A percentile compares a stretch with the other conserved stretches of the same genome.
Evolutionary conservation across 2,888 invertebrate species (phyloP).

Genomic region (Polydrusus cervinus): DNA sequence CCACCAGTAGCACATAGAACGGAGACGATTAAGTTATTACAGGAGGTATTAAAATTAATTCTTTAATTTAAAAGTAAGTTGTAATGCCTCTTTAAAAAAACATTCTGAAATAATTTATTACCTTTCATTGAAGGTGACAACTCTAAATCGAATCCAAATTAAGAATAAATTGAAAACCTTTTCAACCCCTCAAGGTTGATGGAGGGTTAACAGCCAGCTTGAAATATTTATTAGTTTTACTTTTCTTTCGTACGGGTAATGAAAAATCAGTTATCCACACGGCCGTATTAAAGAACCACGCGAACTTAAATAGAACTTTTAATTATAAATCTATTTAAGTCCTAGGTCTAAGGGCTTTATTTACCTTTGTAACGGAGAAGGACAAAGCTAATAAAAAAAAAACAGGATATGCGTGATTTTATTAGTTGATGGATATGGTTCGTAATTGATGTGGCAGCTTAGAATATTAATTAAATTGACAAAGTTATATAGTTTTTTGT

Average conservation of each 20-base stretch:
- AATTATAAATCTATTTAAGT: conserved; percentile 8
- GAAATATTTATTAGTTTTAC: conserved; percentile 6
- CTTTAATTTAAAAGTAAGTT: background rate
- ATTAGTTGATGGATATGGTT: background rate
- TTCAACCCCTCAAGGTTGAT: conserved; percentile 45
- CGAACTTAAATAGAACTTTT: background rate
- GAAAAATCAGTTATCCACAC: conserved; percentile 14
- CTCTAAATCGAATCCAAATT: conserved; percentile 23
- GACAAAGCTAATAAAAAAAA: background rate
- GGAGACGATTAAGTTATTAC: no score
- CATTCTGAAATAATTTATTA: conserved; percentile 7
- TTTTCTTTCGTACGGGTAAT: conserved; percentile 11
- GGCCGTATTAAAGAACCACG: background rate
- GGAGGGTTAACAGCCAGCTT: conserved; percentile 9
- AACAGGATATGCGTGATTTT: background rate
- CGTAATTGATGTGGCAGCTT: background rate
- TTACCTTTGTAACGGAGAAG: background rate
- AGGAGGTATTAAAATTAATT: no score
- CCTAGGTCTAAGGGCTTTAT: background rate
- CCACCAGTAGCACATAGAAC: no score
- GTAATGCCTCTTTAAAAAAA: background rate
- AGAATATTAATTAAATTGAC: background rate
- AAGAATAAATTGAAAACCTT: conserved; percentile 58
- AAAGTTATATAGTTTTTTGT: no score
- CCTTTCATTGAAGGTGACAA: conserved; percentile 9